A percentile compares a stretch with the other conserved stretches of the same genome.
Evolutionary conservation across 2,113 vertebrate species (phyloP).

Genomic region (Zonotrichia leucophrys): DNA sequence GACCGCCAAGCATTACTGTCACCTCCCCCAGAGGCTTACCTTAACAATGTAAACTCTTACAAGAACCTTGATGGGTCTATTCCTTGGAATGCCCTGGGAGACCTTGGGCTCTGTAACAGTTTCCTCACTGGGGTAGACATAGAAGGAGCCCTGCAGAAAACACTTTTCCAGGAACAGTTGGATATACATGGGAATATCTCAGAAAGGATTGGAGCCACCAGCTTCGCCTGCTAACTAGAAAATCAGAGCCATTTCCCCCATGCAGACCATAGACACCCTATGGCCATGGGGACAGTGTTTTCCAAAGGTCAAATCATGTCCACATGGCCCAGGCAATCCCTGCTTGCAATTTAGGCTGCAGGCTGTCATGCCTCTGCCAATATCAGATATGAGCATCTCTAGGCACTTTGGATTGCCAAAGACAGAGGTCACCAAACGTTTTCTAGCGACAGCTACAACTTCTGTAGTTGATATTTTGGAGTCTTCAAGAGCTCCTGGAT

Average conservation of each 20-base stretch:
- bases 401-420: neutral
- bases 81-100: slow-evolving; percentile 84
- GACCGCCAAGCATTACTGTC: neutral
- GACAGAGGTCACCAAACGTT: neutral
- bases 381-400: neutral
- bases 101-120: slow-evolving; percentile 77
- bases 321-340: neutral
- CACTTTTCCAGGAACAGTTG: neutral
- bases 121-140: slow-evolving; percentile 84
- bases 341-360: neutral
- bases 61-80: slow-evolving; percentile 87
- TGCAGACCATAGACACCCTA: neutral
- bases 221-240: neutral
- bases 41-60: slow-evolving; percentile 89
- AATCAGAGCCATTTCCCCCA: neutral
- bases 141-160: slow-evolving; percentile 84
- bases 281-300: neutral
- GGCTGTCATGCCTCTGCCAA: neutral
- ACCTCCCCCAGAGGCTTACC: slow-evolving; percentile 69
- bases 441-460: neutral
- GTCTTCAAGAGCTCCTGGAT: neutral
- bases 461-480: neutral
- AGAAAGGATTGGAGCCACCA: neutral
- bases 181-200: neutral
- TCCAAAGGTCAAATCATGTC: neutral